phyloP scores from a whole-genome alignment of 2,797 vertebrate genomes.

The Hippoglossus hippoglossus region DNA sequence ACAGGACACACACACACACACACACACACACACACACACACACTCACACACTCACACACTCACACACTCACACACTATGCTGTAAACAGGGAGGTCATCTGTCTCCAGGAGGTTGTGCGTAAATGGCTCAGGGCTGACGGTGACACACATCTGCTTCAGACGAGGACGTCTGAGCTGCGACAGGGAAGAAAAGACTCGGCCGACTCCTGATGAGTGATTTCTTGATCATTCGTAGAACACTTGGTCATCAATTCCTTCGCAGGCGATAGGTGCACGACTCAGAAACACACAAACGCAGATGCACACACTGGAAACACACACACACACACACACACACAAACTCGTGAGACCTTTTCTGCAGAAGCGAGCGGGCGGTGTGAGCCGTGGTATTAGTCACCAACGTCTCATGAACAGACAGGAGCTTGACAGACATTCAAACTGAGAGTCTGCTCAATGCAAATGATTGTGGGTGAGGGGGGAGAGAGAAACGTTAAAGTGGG shows the following conservation, averaged over 20 bases:
- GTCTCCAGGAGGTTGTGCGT: constrained; percentile 33
- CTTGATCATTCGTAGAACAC: constrained; percentile 20
- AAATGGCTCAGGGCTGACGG: constrained; percentile 10
- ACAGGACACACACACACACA: constrained; percentile 19
- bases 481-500: constrained; percentile 13
- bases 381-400: constrained; percentile 77
- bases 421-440: constrained; percentile 76
- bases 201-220: constrained; percentile 10
- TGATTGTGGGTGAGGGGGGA: constrained; percentile 49
- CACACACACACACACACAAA: constrained; percentile 20
- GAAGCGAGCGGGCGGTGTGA: constrained; percentile 63
- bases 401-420: constrained; percentile 60
- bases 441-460: constrained; percentile 61
- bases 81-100: constrained; percentile 35
- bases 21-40: constrained; percentile 19
- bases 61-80: not conserved
- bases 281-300: constrained; percentile 1
- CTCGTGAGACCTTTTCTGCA: constrained; percentile 40
- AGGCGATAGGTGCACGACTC: constrained; percentile 10
- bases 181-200: constrained; percentile 22
- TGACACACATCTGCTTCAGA: constrained; percentile 14
- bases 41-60: not conserved
- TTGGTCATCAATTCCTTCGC: constrained; percentile 40
- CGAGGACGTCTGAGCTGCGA: not conserved
- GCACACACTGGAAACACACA: not conserved